Evolutionary conservation across 2,797 vertebrate species (phyloP), one percentile per base, ranked within the genome.

Genomic region (Orestias chungarensis): DNA sequence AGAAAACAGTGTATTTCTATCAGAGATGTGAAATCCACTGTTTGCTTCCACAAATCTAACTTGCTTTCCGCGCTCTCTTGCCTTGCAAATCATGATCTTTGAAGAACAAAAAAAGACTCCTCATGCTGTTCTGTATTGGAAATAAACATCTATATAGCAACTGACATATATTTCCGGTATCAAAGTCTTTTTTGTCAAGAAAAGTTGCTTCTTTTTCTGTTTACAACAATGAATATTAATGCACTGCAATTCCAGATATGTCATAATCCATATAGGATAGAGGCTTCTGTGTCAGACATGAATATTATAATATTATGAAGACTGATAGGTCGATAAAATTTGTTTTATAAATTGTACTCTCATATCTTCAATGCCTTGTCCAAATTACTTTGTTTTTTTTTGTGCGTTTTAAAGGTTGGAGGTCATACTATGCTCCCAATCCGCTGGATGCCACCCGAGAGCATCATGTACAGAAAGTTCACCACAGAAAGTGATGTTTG

Each of bases 401-500:
- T 27, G 27, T 74, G 23, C 75, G 59, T 82, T n/a, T 67, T 44
- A 71, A 72, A 99, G 98, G 98, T 99, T 11, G 98, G 98, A 17
- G 98, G 98, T 73, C 98, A 99, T 88, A 99, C 98, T 15, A 99
- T 99, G 98, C 87, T 99, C 79, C 98, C 98, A 18, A 99, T 99
- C 76, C 97, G 98, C 57, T 99, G 98, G 98, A 99, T 99, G 98
- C 98, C 98, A 61, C 98, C 98, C 17, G 98, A 99, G 85, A 99
- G 98, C 91, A 99, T 99, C 89, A 99, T 99, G 98, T 99, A 99
- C 88, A 96, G 98, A 90, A 99, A 98, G 89, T 99, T 99, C 93
- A 99, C 98, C 83, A 98, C 98, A 0, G 98, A 99, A 92, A 99
- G 98, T 0, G 98, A 99, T 2, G 98, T 99, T 44, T 99, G 98